These are phyloP conservation scores for Laodelphax striatellus DNA, from an alignment of 1,140 invertebrate genomes.

Conservation along the genomic window DNA sequence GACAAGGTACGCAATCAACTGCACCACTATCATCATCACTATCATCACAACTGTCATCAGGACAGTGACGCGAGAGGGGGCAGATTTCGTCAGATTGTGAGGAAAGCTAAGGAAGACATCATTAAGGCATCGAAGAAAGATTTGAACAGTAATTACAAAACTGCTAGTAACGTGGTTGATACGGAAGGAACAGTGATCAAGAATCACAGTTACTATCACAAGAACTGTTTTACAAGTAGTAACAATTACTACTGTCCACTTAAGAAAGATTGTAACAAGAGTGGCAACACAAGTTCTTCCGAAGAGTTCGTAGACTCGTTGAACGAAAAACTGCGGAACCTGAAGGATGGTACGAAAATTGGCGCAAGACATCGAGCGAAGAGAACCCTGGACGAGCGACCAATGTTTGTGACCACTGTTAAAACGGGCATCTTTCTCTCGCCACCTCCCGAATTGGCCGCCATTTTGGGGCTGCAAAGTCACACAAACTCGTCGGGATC, in stretches of 20 bases:
- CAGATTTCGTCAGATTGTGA: too few relatives aligned
- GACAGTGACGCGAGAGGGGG: too few relatives aligned
- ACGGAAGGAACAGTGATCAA: slow-evolving; percentile 9
- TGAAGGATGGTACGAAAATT: slow-evolving; percentile 34
- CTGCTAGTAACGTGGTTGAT: neutral
- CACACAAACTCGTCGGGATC: slow-evolving; percentile 27
- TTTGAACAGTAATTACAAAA: neutral
- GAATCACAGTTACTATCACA: slow-evolving; percentile 24
- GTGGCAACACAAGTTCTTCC: slow-evolving; percentile 21
- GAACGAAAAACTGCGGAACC: slow-evolving; percentile 46
- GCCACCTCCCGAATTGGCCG: slow-evolving; percentile 58
- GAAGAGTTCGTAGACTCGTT: slow-evolving; percentile 48
- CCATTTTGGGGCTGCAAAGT: slow-evolving; percentile 43
- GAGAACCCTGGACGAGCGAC: slow-evolving; percentile 15
- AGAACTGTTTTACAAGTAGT: slow-evolving; percentile 1
- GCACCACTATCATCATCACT: too few relatives aligned
- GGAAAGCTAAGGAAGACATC: too few relatives aligned
- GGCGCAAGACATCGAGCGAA: neutral
- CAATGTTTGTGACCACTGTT: slow-evolving; percentile 60
- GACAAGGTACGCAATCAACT: too few relatives aligned
- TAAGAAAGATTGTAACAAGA: slow-evolving; percentile 2
- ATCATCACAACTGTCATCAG: too few relatives aligned
- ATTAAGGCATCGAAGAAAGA: too few relatives aligned
- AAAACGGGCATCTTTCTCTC: slow-evolving; percentile 63
- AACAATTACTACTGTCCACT: slow-evolving; percentile 1